phyloP scores from a whole-genome alignment of 2,113 vertebrate genomes.

The Paramormyrops kingsleyae region DNA sequence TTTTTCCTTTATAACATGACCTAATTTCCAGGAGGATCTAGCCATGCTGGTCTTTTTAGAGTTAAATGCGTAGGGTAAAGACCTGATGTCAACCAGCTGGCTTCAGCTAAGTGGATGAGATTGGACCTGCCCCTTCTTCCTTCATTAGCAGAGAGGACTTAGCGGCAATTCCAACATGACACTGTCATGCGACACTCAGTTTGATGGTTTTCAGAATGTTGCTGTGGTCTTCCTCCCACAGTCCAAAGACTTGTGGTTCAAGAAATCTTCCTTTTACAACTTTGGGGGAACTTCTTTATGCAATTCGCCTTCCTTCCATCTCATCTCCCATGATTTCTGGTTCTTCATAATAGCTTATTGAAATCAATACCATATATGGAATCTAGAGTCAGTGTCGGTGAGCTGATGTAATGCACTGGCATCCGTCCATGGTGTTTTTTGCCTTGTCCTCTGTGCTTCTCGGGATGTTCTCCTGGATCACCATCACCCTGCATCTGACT shows the following conservation, averaged over 20 bases:
- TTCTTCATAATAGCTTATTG: not conserved
- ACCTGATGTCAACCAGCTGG: not conserved
- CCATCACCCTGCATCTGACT: not conserved
- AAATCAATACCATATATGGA: not conserved
- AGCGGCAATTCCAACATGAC: not conserved
- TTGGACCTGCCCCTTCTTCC: not conserved
- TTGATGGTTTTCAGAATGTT: not conserved
- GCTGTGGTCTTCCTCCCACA: not conserved
- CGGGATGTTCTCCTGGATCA: not conserved
- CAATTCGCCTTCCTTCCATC: not conserved
- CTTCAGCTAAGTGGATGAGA: not conserved
- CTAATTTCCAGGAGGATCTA: constrained; percentile 10
- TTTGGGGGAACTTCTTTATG: not conserved
- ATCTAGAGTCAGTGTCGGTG: not conserved
- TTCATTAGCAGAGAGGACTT: not conserved
- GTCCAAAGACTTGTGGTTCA: not conserved
- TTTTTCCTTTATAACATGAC: not conserved
- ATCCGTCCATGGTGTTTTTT: not conserved
- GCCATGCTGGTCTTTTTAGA: not conserved
- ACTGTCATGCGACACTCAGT: not conserved
- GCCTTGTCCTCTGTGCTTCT: not conserved
- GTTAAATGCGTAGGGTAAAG: not conserved
- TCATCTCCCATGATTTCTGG: not conserved
- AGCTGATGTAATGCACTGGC: not conserved
- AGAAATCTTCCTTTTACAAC: not conserved